Evolutionary conservation across 2,797 vertebrate species (phyloP), one percentile per base, ranked within the genome.

Genomic region (Acipenser ruthenus): DNA sequence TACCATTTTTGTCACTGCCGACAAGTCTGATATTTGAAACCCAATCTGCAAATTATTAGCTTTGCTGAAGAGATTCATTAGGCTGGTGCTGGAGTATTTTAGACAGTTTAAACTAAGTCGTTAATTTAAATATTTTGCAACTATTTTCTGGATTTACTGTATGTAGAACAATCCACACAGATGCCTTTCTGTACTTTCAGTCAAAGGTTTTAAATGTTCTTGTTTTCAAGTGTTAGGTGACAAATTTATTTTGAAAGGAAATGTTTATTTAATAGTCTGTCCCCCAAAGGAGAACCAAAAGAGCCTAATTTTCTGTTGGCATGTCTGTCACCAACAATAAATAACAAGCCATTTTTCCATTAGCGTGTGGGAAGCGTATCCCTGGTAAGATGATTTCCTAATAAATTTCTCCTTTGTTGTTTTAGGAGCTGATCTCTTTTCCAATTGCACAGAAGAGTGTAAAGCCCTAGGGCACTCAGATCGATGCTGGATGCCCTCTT

Each of bases 401-500:
- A 55, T 76, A 73, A 77, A 68, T 78, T 73, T 77, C 68, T 71
- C 74, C 64, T 82, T 60, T 49, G n/a, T 67, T 66, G 58, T 77
- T 71, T 15, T 78, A 97, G 95, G 93, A 68, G 89, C 94, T 72
- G 97, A 99, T 83, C 92, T 99, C 75, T 98, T 98, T 86, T 99
- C 97, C 82, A 99, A 99, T 83, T 99, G 97, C 87, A 99, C 97
- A 0, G 95, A 98, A 78, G 97, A 99, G 83, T 99, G 97, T 85
- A 99, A 99, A 84, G 97, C 96, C 49, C 87, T 99, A 78, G 97
- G 97, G 78, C 97, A 99, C 87, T 99, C 97, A 0, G 97, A 99
- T 84, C 91, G 97, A 81, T 99, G 97, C 88, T 99, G 97, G 97
- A 99, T 99, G 97, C 97, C 97, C 66, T 93, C 95, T 71, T 99